phyloP scores from a whole-genome alignment of 2,888 invertebrate genomes.

The Sphaerophoria rueppellii region DNA sequence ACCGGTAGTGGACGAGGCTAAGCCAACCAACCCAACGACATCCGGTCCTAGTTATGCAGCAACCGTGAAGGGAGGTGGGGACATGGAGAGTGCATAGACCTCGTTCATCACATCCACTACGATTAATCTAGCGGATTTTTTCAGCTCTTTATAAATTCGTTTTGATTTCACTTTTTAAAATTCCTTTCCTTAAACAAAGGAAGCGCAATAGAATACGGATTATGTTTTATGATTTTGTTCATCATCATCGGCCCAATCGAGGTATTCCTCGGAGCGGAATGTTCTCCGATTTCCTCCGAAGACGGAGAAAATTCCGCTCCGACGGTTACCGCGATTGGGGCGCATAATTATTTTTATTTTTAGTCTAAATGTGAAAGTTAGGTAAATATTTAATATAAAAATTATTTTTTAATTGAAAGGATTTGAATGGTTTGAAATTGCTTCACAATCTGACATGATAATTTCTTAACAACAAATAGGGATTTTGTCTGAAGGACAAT shows the following conservation, averaged over 20 bases:
- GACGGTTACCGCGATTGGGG: too few species aligned
- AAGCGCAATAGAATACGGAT: background rate
- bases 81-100: slow-evolving; percentile 77
- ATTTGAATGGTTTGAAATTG: background rate
- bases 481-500: too few species aligned
- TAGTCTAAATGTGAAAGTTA: slow-evolving; percentile 16
- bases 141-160: slow-evolving; percentile 60
- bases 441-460: background rate
- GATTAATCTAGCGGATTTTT: slow-evolving; percentile 71
- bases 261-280: too few species aligned
- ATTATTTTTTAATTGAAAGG: background rate
- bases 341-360: slow-evolving; percentile 3
- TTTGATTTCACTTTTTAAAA: slow-evolving; percentile 18
- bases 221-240: background rate
- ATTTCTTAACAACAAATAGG: background rate
- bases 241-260: too few species aligned
- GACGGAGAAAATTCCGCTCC: too few species aligned
- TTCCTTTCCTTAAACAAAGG: slow-evolving; percentile 20
- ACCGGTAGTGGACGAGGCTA: slow-evolving; percentile 70
- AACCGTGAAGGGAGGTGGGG: slow-evolving; percentile 78
- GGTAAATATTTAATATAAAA: slow-evolving; percentile 30
- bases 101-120: slow-evolving; percentile 70
- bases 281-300: too few species aligned
- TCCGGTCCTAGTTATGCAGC: slow-evolving; percentile 81
- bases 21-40: slow-evolving; percentile 73